Base-by-base conservation (phyloP, 1,140 invertebrate species). In the Hirudo medicinalis region DNA sequence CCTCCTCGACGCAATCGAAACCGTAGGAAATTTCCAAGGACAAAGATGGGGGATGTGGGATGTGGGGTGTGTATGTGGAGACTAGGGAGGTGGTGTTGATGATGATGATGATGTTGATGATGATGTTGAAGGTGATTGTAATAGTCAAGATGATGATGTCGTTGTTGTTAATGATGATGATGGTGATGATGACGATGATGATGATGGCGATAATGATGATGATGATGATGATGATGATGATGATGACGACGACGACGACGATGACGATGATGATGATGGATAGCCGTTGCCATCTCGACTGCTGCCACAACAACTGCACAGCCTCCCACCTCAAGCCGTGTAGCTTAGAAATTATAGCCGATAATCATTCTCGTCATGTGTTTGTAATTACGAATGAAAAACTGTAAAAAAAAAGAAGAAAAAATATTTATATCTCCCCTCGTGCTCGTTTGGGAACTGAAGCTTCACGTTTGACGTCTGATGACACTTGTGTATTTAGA, bases 361-460 rank as follows among this genome's bases (percentile, higher is more conserved):
- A 13, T 57, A 57, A 25, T 57, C 8, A 63, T 63, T 25, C 9
- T 63, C 22, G 29, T 19, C 3, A 63, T 5, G 1, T 63, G 13
- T 25, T 63, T 22, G 19, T 63, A 63, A 63, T 63, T 22, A 63
- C 11, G 20, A 32, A 63, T 63, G 0, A 63, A 1, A 25, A 63
- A 22, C 17, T 60, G 15, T 60, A 6, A 60, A 6, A 22, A 60
- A 6, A 22, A 60, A 6, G 20, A 60, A 6, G 8, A 60, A 22
- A 60, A 63, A 13, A 20, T 63, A 6, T 78, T 85, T 71, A 88
- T 87, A 53, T 84, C 93, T 3, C 86, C 83, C 76, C 99, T 96
- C 96, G 89, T 91, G 49, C 93, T 93, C 3, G 84, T 99, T n/a
- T 75, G 97, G 96, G 67, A 97, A 99, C 83, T 96, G 99, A 79